Conservation (phyloP, 92 coral and sea anemone species). For the Epizoanthus fatuus region DNA sequence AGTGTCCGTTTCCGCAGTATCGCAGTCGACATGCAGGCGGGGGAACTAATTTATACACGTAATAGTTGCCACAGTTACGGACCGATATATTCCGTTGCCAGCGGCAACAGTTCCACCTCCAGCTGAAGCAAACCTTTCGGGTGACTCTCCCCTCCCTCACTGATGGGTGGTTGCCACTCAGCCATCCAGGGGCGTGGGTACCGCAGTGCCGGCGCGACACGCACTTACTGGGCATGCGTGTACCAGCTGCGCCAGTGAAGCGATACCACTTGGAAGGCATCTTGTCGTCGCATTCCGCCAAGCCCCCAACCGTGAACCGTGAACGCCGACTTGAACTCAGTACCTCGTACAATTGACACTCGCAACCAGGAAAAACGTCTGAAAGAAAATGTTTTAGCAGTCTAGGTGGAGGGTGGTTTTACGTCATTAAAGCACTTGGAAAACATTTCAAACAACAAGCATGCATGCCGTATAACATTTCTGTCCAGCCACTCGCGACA, state of each 20-base stretch:
- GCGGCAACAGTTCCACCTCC: constrained; percentile 57
- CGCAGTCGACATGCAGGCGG: constrained; percentile 53
- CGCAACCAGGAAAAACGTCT: constrained; percentile 6
- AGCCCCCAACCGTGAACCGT: not conserved
- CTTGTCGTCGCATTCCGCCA: constrained; percentile 43
- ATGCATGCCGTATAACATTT: too few species aligned
- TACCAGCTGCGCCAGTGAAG: constrained; percentile 64
- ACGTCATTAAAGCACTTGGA: too few species aligned
- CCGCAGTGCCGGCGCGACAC: constrained; percentile 58
- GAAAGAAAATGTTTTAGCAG: not conserved
- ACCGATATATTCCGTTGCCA: constrained; percentile 40
- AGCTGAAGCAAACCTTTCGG: constrained; percentile 67
- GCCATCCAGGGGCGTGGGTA: constrained; percentile 77
- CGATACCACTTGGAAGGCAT: constrained; percentile 60
- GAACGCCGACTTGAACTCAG: constrained; percentile 21
- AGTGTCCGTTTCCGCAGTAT: constrained; percentile 46
- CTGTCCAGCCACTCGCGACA: too few species aligned
- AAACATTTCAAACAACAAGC: too few species aligned
- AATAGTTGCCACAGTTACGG: constrained; percentile 71
- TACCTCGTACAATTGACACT: constrained; percentile 2
- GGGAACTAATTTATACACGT: constrained; percentile 36
- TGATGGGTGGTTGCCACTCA: constrained; percentile 60
- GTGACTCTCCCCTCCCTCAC: constrained; percentile 55
- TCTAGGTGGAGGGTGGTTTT: too few species aligned
- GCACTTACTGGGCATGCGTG: constrained; percentile 60